These are phyloP conservation scores for Laticauda colubrina DNA, from an alignment of 2,113 vertebrate genomes.

Conservation along the genomic window DNA sequence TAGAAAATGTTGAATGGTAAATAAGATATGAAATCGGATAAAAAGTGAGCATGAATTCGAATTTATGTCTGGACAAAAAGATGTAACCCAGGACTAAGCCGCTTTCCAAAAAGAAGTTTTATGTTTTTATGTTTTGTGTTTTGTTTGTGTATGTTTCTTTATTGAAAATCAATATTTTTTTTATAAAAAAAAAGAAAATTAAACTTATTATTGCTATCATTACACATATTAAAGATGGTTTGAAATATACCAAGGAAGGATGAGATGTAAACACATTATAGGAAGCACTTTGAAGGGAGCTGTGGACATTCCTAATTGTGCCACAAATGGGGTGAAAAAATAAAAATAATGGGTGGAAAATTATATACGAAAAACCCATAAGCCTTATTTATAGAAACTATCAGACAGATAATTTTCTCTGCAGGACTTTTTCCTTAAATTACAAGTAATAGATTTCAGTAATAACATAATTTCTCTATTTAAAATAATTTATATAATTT, in stretches of 20 bases:
- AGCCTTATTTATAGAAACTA: background rate
- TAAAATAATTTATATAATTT: background rate
- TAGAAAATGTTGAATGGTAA: too few relatives aligned
- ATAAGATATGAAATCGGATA: too few relatives aligned
- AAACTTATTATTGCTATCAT: conserved; percentile 4
- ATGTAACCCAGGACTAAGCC: too few relatives aligned
- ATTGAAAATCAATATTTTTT: too few relatives aligned
- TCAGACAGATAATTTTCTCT: background rate
- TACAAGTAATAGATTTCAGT: too few relatives aligned
- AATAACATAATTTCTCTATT: background rate
- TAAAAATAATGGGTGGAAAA: background rate
- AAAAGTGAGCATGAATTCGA: too few relatives aligned
- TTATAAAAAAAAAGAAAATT: background rate
- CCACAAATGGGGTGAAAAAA: conserved; percentile 5
- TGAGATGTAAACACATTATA: background rate
- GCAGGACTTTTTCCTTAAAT: background rate
- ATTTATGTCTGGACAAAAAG: too few relatives aligned
- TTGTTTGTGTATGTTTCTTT: too few relatives aligned
- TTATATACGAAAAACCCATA: background rate
- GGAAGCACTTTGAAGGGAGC: background rate
- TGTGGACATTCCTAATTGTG: conserved; percentile 2
- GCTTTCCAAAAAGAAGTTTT: too few relatives aligned
- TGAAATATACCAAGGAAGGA: conserved; percentile 15
- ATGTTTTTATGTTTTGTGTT: too few relatives aligned
- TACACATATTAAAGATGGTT: conserved; percentile 1